phyloP scores from a whole-genome alignment of 2,797 vertebrate genomes.

The Sparidentex hasta region DNA sequence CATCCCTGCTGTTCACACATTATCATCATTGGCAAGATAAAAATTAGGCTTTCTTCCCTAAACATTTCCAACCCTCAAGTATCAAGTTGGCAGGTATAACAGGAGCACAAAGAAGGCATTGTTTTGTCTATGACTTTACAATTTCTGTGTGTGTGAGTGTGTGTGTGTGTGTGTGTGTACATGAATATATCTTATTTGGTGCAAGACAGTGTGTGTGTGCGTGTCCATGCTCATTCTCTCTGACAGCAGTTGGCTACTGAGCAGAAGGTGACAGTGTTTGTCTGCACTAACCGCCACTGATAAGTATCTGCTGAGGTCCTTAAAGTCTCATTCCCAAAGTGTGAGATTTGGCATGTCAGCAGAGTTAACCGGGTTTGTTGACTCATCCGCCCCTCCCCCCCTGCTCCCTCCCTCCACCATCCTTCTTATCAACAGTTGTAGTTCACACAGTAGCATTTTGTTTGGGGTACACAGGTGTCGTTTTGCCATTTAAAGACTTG shows the following conservation, averaged over 20 bases:
- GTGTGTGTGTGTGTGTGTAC: neutral
- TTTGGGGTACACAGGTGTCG: conserved; percentile 66
- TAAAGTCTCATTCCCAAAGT: conserved; percentile 75
- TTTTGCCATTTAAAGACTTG: conserved; percentile 67
- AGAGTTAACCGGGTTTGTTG: conserved; percentile 74
- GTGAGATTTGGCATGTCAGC: conserved; percentile 84
- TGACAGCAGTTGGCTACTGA: conserved; percentile 49
- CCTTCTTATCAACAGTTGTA: conserved; percentile 63
- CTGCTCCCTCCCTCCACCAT: neutral
- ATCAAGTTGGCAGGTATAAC: conserved; percentile 18
- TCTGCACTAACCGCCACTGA: conserved; percentile 79
- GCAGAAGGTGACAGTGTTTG: conserved; percentile 76
- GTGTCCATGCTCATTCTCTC: neutral
- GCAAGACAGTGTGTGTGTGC: conserved; percentile 1
- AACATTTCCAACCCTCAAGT: conserved; percentile 1
- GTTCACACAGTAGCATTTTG: conserved; percentile 79
- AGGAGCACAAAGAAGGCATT: conserved; percentile 33
- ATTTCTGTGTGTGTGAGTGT: neutral
- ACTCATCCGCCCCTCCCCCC: conserved; percentile 22
- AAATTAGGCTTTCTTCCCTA: neutral
- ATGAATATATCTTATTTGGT: conserved; percentile 16
- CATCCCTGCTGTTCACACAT: neutral
- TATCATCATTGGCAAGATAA: neutral
- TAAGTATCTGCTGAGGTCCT: conserved; percentile 86
- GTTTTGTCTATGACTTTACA: conserved; percentile 19